Percentiles rank a stretch among this genome's conserved stretches.
Conservation (phyloP, 1,140 invertebrate genomes). For the Drosophila nannoptera region DNA sequence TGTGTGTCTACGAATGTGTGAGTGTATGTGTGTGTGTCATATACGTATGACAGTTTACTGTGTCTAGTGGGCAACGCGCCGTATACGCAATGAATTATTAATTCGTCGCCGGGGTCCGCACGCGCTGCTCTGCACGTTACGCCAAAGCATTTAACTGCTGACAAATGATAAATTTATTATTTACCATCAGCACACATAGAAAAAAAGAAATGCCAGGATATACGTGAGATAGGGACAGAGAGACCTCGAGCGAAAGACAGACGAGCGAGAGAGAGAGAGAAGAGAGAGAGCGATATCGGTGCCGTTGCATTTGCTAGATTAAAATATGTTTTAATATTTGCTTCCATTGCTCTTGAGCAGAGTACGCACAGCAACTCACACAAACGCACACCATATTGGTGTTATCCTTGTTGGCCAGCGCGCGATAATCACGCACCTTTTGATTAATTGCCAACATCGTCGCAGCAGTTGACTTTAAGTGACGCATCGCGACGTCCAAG, state of each 20-base stretch:
- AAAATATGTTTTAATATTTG: slow-evolving; percentile 78
- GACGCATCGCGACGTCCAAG: slow-evolving; percentile 13
- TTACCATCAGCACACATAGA: slow-evolving; percentile 54
- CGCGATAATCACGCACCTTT: slow-evolving; percentile 69
- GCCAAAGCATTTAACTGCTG: slow-evolving; percentile 73
- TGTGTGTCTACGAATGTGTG: slow-evolving; percentile 9
- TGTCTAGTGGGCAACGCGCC: slow-evolving; percentile 64
- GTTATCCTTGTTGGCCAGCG: slow-evolving; percentile 27
- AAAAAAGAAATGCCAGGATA: slow-evolving; percentile 11
- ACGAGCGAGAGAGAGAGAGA: background rate
- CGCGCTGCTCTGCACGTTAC: slow-evolving; percentile 38
- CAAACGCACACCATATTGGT: slow-evolving; percentile 30
- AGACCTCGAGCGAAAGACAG: background rate
- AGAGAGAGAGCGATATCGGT: slow-evolving; percentile 7
- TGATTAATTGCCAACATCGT: slow-evolving; percentile 68
- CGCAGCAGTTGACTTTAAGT: slow-evolving; percentile 47
- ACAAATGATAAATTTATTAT: slow-evolving; percentile 78
- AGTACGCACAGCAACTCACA: slow-evolving; percentile 25
- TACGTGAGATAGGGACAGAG: background rate
- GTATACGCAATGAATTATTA: slow-evolving; percentile 77
- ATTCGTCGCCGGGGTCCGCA: slow-evolving; percentile 62
- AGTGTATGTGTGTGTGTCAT: slow-evolving; percentile 39
- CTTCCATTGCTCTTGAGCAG: slow-evolving; percentile 51
- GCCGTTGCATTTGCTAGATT: slow-evolving; percentile 69
- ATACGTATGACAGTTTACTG: slow-evolving; percentile 68